These are phyloP conservation scores for Leptinotarsa rubiginosa DNA, from an alignment of 2,888 invertebrate genomes.

Conservation along the genomic window DNA sequence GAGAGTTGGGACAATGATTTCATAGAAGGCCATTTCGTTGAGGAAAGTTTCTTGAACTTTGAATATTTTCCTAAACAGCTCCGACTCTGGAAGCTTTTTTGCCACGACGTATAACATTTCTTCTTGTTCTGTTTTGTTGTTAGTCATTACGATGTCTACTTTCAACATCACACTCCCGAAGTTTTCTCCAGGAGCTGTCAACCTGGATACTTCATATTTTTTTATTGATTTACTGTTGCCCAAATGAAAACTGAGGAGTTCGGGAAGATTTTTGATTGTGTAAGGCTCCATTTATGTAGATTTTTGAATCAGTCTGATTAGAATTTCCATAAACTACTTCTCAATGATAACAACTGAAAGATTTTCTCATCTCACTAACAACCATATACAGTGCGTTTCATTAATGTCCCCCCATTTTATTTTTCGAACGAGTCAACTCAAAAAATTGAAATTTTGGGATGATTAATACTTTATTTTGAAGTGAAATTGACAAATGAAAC, in stretches of 20 bases:
- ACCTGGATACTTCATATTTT: conserved; percentile 16
- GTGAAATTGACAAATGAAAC: too few relatives aligned
- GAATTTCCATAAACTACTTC: too few relatives aligned
- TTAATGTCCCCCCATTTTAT: too few relatives aligned
- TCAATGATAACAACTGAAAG: too few relatives aligned
- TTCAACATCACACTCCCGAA: conserved; percentile 40
- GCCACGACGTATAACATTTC: conserved; percentile 36
- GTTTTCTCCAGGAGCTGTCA: conserved; percentile 37
- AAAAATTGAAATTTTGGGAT: too few relatives aligned
- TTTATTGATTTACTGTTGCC: conserved; percentile 6
- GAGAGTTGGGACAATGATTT: conserved; percentile 62
- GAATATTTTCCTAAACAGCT: conserved; percentile 62
- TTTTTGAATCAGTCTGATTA: too few relatives aligned
- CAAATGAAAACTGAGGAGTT: conserved; percentile 10
- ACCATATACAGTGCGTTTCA: too few relatives aligned
- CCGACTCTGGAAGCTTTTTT: conserved; percentile 40
- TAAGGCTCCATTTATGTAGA: too few relatives aligned
- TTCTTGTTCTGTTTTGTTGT: conserved; percentile 24
- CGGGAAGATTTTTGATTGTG: neutral
- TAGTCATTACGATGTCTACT: conserved; percentile 28
- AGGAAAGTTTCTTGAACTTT: conserved; percentile 67
- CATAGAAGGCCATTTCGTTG: conserved; percentile 68
- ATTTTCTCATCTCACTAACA: too few relatives aligned
- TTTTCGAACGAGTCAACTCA: too few relatives aligned
- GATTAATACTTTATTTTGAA: too few relatives aligned